Evolutionary conservation across 2,797 vertebrate genomes (phyloP).

Genomic region (Sorex maritimensis): DNA sequence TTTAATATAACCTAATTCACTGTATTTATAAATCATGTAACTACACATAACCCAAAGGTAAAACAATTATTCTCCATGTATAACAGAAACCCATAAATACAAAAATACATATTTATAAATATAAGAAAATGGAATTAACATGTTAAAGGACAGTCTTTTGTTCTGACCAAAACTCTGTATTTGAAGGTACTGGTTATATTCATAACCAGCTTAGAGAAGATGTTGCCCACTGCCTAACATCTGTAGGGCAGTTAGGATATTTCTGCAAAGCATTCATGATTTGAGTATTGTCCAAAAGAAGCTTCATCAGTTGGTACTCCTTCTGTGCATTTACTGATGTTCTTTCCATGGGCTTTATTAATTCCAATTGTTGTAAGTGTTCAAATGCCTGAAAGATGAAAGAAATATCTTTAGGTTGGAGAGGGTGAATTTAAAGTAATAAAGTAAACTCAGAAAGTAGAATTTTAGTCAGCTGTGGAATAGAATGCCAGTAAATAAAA

Average conservation of each 20-base stretch:
- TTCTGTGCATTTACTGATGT: conserved; percentile 92
- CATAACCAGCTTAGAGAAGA: conserved; percentile 92
- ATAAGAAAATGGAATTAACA: conserved; percentile 51
- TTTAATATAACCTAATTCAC: conserved; percentile 46
- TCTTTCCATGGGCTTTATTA: conserved; percentile 93
- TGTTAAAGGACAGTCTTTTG: conserved; percentile 57
- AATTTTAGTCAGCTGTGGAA: not conserved
- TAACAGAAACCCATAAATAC: conserved; percentile 57
- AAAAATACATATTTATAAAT: conserved; percentile 75
- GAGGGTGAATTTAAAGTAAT: not conserved
- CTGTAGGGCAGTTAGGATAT: conserved; percentile 98
- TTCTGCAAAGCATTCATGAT: conserved; percentile 97
- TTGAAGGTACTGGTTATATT: conserved; percentile 44
- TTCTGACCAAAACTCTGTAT: conserved; percentile 13
- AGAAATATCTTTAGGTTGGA: conserved; percentile 67
- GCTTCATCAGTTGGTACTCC: conserved; percentile 95
- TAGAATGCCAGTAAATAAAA: conserved; percentile 11
- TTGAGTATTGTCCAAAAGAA: conserved; percentile 95
- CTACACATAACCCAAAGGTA: conserved; percentile 57
- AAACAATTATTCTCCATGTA: conserved; percentile 11
- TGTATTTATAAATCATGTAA: conserved; percentile 55
- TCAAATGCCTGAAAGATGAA: conserved; percentile 93
- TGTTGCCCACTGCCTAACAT: conserved; percentile 96
- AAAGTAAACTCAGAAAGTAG: not conserved
- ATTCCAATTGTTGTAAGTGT: conserved; percentile 95